Percentiles rank a stretch among this genome's conserved stretches.
Conservation (phyloP, 2,113 vertebrate genomes). For the Hucho hucho region DNA sequence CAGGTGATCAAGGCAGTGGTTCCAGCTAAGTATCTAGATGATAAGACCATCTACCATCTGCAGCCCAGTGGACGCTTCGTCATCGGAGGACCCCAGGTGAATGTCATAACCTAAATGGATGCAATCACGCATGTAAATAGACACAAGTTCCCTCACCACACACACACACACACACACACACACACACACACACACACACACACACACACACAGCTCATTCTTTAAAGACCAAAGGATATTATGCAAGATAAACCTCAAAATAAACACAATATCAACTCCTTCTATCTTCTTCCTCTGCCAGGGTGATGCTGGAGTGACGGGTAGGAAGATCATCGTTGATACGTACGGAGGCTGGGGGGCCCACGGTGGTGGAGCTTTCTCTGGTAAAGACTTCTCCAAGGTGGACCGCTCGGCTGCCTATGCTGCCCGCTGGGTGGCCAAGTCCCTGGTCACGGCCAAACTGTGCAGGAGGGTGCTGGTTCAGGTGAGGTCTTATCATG, state of each 20-base stretch:
- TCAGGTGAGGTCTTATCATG: constrained; percentile 76
- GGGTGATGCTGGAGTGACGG: constrained; percentile 96
- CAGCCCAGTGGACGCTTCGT: constrained; percentile 96
- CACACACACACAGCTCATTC: background rate
- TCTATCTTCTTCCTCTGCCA: constrained; percentile 39
- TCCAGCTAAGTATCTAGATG: constrained; percentile 88
- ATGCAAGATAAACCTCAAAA: background rate
- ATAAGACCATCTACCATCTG: constrained; percentile 91
- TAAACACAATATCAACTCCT: background rate
- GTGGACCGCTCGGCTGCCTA: constrained; percentile 95
- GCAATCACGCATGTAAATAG: background rate
- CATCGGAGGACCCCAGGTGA: constrained; percentile 95
- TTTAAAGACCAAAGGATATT: background rate
- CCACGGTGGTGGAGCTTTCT: constrained; percentile 94
- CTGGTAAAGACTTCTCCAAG: constrained; percentile 95
- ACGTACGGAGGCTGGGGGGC: constrained; percentile 97
- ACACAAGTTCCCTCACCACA: background rate
- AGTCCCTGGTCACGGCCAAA: constrained; percentile 91
- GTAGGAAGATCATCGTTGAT: constrained; percentile 96
- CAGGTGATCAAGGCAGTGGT: constrained; percentile 84
- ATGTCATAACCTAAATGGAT: background rate
- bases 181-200: background rate
- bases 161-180: background rate
- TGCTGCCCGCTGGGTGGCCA: constrained; percentile 95
- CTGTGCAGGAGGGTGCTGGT: constrained; percentile 93